These are phyloP conservation scores for Enoplosus armatus DNA, from an alignment of 2,797 vertebrate species.

Conservation along the genomic window DNA sequence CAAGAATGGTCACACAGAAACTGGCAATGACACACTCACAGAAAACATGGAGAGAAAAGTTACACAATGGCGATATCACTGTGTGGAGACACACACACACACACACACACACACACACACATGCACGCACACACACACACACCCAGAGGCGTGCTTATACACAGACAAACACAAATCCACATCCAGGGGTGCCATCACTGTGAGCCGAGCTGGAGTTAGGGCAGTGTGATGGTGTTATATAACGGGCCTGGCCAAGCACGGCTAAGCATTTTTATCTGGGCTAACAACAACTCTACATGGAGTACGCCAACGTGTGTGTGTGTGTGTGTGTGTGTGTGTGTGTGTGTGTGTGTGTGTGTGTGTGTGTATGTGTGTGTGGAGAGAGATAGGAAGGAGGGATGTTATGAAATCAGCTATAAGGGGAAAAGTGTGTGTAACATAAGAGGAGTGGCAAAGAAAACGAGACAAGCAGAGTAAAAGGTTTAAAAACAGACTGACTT, in stretches of 20 bases:
- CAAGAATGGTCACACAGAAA: background rate
- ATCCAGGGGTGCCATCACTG: conserved; percentile 52
- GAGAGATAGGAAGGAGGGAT: background rate
- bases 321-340: conserved; percentile 32
- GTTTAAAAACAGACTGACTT: conserved; percentile 23
- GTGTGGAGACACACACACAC: background rate
- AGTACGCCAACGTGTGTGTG: background rate
- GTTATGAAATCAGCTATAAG: conserved; percentile 41
- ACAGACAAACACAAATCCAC: conserved; percentile 45
- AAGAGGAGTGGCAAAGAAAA: conserved; percentile 2
- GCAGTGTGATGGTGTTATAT: conserved; percentile 61
- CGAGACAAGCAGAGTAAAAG: conserved; percentile 1
- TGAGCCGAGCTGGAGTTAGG: conserved; percentile 44
- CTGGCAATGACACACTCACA: conserved; percentile 11
- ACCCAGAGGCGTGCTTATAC: conserved; percentile 14
- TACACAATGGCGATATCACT: conserved; percentile 30
- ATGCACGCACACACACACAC: conserved; percentile 11
- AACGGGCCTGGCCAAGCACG: conserved; percentile 48
- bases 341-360: conserved; percentile 23
- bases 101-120: conserved; percentile 7
- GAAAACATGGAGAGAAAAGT: conserved; percentile 24
- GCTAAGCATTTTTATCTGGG: conserved; percentile 65
- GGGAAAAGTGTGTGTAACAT: background rate
- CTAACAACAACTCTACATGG: conserved; percentile 48
- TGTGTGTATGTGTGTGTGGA: conserved; percentile 20